Conservation (phyloP, 2,113 vertebrate genomes). For the Sapayoa aenigma region DNA sequence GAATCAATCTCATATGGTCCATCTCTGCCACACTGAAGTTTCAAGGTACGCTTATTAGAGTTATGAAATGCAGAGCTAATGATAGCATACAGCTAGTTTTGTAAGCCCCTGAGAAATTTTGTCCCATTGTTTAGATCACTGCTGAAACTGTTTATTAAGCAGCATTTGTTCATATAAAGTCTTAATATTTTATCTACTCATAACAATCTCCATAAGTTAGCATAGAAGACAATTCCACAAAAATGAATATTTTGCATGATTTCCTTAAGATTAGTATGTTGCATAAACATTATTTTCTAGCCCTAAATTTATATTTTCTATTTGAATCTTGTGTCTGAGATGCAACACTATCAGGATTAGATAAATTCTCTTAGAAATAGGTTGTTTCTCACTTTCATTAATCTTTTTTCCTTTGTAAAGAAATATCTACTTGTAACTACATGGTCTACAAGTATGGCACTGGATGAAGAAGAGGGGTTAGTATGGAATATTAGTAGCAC, state of each 20-base stretch:
- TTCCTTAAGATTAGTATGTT: background rate
- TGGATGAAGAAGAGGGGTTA: background rate
- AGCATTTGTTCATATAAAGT: background rate
- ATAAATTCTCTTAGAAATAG: background rate
- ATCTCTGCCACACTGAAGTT: background rate
- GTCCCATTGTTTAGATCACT: background rate
- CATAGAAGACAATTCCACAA: background rate
- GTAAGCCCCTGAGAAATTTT: background rate
- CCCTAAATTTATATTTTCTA: background rate
- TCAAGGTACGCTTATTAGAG: background rate
- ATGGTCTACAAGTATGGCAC: background rate
- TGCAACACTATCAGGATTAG: background rate
- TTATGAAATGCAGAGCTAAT: background rate
- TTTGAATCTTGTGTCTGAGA: background rate
- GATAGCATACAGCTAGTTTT: background rate
- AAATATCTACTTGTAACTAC: background rate
- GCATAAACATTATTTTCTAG: background rate
- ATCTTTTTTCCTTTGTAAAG: background rate
- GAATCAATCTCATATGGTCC: constrained; percentile 28
- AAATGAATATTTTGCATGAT: background rate
- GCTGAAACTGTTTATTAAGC: background rate
- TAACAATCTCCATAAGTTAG: background rate
- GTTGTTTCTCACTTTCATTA: background rate
- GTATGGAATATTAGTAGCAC: background rate
- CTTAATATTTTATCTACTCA: background rate